Evolutionary conservation across 2,888 invertebrate species (phyloP), one percentile per base, ranked within the genome.

Genomic region (Hirtodrosophila alboralis): DNA sequence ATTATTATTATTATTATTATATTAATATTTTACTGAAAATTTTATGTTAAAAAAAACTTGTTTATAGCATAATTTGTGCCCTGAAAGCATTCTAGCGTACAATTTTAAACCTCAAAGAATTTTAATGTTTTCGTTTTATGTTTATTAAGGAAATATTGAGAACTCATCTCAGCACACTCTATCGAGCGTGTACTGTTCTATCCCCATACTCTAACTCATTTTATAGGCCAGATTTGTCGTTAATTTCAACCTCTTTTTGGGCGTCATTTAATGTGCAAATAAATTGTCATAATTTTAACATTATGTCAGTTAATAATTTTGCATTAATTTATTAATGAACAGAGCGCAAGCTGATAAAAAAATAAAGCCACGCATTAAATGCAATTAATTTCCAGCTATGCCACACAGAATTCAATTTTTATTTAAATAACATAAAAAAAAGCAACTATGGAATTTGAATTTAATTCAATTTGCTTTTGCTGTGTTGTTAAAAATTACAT

Each of bases 301-400:
- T 64, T 72, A 60, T 63, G 57, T 71, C 76, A 71, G 79, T 85
- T 85, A 49, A 85, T 81, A 83, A 69, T 85, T 71, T 68, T 37
- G 49, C 70, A 69, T 83, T 83, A 71, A 83, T 75, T 69, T 75
- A 78, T 80, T 65, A 47, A 66, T 64, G 57, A 14, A 53, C 6
- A 36, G 27, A 21, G 36, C n/a, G n/a, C n/a, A 26, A 16, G 49
- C 51, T 26, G 51, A 49, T 23, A 58, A 61, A 57, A 23, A 23
- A 23, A 21, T 4, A 21, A 44, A 51, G n/a, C 53, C 41, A 31
- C 33, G 40, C 47, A 72, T 71, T 71, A 75, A 71, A 67, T 34
- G 48, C 67, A 67, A 78, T 78, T 71, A 75, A 70, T 44, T 61
- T 45, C 58, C 41, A 75, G 53, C 68, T 34, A 16, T 37, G 28